Conservation (phyloP, 2,888 invertebrate species). For the Callinectes sapidus region DNA sequence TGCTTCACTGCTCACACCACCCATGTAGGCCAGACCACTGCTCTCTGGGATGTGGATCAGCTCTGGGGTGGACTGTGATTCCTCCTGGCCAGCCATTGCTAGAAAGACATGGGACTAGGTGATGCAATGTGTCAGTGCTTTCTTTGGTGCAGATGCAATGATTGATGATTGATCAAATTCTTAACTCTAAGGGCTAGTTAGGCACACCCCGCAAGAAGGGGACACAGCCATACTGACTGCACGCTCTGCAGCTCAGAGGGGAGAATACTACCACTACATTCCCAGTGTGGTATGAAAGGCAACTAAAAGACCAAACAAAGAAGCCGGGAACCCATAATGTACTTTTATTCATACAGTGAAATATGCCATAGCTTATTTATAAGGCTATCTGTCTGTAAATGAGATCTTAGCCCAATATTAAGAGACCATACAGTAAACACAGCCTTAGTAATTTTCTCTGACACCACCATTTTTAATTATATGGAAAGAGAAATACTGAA, state of each 20-base stretch:
- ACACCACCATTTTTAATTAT: not conserved
- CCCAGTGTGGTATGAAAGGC: no score
- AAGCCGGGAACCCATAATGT: no score
- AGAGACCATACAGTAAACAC: not conserved
- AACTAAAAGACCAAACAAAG: no score
- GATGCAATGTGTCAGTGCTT: not conserved
- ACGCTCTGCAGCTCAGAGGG: no score
- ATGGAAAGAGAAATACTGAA: not conserved
- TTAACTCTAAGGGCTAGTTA: no score
- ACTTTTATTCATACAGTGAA: no score
- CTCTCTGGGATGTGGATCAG: conserved; percentile 72
- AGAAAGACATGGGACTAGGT: conserved; percentile 73
- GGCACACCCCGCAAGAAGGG: no score
- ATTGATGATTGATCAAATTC: no score
- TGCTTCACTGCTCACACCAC: conserved; percentile 66
- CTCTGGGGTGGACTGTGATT: conserved; percentile 83
- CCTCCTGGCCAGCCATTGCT: conserved; percentile 89
- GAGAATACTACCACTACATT: no score
- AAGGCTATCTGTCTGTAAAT: no score
- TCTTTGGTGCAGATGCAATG: not conserved
- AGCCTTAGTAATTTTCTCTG: not conserved
- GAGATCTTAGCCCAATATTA: not conserved
- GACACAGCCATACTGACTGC: no score
- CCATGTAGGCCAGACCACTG: conserved; percentile 43
- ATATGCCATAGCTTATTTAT: no score